A percentile compares a stretch with the other conserved stretches of the same genome.
Conservation (phyloP, 2,797 vertebrate genomes). For the Vireo griseus region DNA sequence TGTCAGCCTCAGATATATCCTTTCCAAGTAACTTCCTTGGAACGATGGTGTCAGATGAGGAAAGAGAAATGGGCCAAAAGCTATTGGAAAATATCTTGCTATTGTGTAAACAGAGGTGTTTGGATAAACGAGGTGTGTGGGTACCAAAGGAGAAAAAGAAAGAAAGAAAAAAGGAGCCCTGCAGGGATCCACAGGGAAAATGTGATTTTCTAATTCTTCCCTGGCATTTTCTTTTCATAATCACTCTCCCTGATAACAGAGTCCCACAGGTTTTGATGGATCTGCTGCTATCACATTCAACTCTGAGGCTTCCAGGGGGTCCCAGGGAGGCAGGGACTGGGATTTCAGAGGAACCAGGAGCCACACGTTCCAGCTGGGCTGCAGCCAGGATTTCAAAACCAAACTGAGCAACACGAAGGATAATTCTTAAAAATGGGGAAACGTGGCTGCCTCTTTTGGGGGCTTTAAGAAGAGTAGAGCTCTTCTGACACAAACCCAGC, state of each 20-base stretch:
- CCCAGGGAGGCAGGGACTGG: not conserved
- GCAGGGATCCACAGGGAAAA: not conserved
- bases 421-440: not conserved
- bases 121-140: not conserved
- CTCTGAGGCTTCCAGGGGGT: not conserved
- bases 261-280: not conserved
- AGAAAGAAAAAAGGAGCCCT: not conserved
- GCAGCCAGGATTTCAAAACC: not conserved
- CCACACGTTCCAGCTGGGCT: not conserved
- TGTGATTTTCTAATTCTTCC: not conserved
- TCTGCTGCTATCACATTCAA: not conserved
- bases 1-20: not conserved
- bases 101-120: constrained; percentile 24
- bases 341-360: not conserved
- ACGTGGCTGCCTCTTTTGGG: not conserved
- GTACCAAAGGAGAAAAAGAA: not conserved
- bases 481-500: not conserved
- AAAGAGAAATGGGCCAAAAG: constrained; percentile 14
- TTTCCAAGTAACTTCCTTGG: constrained; percentile 32
- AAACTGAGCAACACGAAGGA: not conserved
- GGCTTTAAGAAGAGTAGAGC: not conserved
- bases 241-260: not conserved
- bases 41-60: not conserved
- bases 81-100: constrained; percentile 15
- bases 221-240: not conserved